Evolutionary conservation across 1,140 invertebrate genomes (phyloP).

Genomic region (Kradibia gibbosae): DNA sequence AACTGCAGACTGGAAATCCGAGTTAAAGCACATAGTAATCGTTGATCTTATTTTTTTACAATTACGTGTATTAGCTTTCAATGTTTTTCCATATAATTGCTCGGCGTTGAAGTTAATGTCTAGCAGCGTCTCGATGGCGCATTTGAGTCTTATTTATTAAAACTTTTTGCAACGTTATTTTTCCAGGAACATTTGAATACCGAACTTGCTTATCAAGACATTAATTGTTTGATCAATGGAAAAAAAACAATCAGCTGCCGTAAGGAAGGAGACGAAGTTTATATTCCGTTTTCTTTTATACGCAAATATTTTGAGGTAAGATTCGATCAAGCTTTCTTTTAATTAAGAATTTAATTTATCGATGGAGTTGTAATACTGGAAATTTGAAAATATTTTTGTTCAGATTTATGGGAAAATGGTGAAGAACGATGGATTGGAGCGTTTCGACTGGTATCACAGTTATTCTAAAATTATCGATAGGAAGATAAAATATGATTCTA

Average conservation of each 20-base stretch:
- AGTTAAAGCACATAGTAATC: conserved; percentile 73
- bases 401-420: conserved; percentile 85
- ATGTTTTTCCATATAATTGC: too few relatives aligned
- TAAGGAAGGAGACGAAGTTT: conserved; percentile 90
- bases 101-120: too few relatives aligned
- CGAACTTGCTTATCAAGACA: conserved; percentile 78
- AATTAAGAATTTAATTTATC: neutral
- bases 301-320: conserved; percentile 94
- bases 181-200: conserved; percentile 60
- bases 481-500: conserved; percentile 88
- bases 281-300: conserved; percentile 93
- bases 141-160: too few relatives aligned
- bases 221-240: conserved; percentile 92
- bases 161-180: too few relatives aligned
- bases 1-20: conserved; percentile 70
- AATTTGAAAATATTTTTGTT: conserved; percentile 43
- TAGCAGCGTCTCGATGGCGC: too few relatives aligned
- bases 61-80: conserved; percentile 8
- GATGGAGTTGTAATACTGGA: neutral
- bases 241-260: conserved; percentile 89
- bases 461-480: conserved; percentile 93
- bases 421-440: conserved; percentile 78
- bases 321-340: neutral
- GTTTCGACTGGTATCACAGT: conserved; percentile 95
- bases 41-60: conserved; percentile 5